Base-by-base conservation (phyloP, 2,888 invertebrate genomes). In the Dryadula phaetusa region DNA sequence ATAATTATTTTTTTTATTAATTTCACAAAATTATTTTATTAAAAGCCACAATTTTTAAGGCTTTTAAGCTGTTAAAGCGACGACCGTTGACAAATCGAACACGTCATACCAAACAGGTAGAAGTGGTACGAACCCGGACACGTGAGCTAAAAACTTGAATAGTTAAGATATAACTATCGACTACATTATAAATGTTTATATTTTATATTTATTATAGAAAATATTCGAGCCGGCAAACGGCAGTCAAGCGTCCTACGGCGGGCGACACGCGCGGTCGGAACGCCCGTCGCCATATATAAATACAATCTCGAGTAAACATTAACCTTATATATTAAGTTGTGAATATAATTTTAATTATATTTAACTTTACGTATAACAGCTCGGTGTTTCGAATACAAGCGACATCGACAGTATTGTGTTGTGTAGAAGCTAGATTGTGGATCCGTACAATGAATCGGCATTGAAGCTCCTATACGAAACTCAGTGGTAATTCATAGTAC, bases 1-100 rank as follows among this genome's bases (percentile, higher is more conserved):
- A 85, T 84, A 82, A 85, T 84, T 83, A 81, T 88, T 91, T 91
- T n/a, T 90, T 91, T 91, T 91, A 91, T 92, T 92, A 92, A 90
- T 90, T 91, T 91, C 92, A 92, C 92, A 92, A 92, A 92, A 92
- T 85, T 87, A 88, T 87, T 90, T n/a, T 81, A 86, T 89, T 87
- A 90, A 92, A 92, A 92, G 92, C 92, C 92, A 92, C 92, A 92
- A 87, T 89, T 81, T 83, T 85, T 32, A 90, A 92, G 92, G 92
- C 92, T 92, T 91, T 90, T 86, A 92, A 91, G 91, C 92, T 90
- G 90, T 89, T 83, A 83, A 90, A 92, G 92, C 92, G 86, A 84
- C 85, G 87, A 83, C 85, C 75, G 80, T 82, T 82, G 12, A 79
- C 77, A 79, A 79, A 79, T 66, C 77, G 77, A 76, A 78, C 74